These are phyloP conservation scores for Semaprochilodus insignis DNA, from an alignment of 2,797 vertebrate genomes.

Conservation along the genomic window DNA sequence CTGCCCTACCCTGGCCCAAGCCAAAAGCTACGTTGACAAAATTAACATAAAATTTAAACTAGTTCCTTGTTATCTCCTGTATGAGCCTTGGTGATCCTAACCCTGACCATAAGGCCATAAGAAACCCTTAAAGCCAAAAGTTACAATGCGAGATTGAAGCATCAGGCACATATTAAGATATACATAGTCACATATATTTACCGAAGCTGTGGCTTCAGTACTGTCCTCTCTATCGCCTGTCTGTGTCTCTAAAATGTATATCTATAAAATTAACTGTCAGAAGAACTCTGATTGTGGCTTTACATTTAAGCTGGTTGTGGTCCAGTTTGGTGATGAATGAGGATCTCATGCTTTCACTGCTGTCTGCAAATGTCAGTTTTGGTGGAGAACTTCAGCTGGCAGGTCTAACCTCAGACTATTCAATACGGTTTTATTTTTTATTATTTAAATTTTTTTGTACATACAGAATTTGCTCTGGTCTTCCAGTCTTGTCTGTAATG, in stretches of 20 bases:
- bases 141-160: too few species aligned
- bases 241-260: background rate
- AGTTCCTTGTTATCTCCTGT: too few species aligned
- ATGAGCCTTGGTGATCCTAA: too few species aligned
- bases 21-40: too few species aligned
- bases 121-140: too few species aligned
- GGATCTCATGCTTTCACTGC: background rate
- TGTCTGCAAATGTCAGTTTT: background rate
- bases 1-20: background rate
- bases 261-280: background rate
- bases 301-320: background rate
- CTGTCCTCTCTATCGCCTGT: background rate
- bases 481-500: conserved; percentile 43
- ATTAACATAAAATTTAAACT: too few species aligned
- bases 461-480: conserved; percentile 16
- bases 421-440: background rate
- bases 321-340: background rate
- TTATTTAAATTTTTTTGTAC: background rate
- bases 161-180: too few species aligned
- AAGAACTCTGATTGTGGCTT: conserved; percentile 9
- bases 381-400: background rate
- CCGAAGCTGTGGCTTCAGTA: background rate
- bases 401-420: background rate
- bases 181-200: too few species aligned
- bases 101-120: too few species aligned